A percentile compares a stretch with the other conserved stretches of the same genome.
These are phyloP conservation scores for Campylomormyrus numenius DNA, from an alignment of 2,113 vertebrate genomes.

Conservation along the genomic window DNA sequence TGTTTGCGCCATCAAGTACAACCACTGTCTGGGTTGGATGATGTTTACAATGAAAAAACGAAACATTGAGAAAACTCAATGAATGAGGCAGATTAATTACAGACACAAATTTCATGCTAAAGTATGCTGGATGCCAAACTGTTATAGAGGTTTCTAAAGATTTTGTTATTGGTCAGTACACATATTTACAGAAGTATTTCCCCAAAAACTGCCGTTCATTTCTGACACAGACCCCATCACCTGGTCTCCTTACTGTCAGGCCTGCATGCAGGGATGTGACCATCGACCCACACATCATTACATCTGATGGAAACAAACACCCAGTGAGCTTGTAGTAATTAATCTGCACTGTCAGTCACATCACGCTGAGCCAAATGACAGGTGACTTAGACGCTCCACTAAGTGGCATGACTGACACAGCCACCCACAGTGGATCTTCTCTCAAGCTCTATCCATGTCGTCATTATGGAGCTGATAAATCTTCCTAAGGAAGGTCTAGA, in stretches of 20 bases:
- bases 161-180: not conserved
- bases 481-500: not conserved
- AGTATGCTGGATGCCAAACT: not conserved
- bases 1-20: not conserved
- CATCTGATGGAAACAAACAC: not conserved
- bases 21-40: not conserved
- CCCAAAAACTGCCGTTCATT: not conserved
- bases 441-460: not conserved
- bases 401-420: not conserved
- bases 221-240: not conserved
- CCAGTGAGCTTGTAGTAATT: not conserved
- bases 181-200: slow-evolving; percentile 4
- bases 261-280: not conserved
- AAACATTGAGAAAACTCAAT: not conserved
- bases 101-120: not conserved
- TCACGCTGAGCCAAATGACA: not conserved
- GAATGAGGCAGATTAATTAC: not conserved
- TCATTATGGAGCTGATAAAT: not conserved
- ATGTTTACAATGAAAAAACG: not conserved
- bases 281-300: not conserved
- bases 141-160: not conserved
- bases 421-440: not conserved
- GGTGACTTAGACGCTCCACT: not conserved
- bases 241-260: not conserved
- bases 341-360: not conserved